Evolutionary conservation across 2,888 invertebrate species (phyloP).

Genomic region (Himalopsyche anomala): DNA sequence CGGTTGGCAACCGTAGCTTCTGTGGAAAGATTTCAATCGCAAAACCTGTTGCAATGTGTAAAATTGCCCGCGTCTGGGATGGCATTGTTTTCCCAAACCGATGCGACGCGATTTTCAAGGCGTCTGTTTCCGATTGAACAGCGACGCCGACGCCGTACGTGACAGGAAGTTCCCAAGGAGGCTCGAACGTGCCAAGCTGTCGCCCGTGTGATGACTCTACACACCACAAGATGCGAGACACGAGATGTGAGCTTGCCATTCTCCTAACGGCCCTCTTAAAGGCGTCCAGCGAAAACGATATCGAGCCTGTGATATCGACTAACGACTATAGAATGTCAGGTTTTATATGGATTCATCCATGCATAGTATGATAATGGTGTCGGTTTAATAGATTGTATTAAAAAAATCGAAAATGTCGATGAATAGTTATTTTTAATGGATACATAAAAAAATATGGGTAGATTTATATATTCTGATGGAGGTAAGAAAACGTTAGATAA

Average conservation of each 20-base stretch:
- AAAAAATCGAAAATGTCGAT: no score
- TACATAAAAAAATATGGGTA: no score
- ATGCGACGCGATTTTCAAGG: conserved; percentile 32
- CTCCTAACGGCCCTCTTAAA: background rate
- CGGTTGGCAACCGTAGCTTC: background rate
- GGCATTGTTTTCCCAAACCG: conserved; percentile 32
- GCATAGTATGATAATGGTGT: no score
- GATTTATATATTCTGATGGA: no score
- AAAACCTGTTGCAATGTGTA: conserved; percentile 36
- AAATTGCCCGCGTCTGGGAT: conserved; percentile 10
- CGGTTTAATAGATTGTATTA: no score
- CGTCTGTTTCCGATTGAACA: conserved; percentile 33
- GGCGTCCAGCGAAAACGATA: conserved; percentile 6
- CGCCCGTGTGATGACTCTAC: conserved; percentile 16
- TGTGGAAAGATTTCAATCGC: conserved; percentile 17
- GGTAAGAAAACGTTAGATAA: no score
- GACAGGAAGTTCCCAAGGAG: conserved; percentile 35
- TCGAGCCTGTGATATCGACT: background rate
- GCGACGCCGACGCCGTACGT: conserved; percentile 43
- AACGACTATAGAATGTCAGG: background rate
- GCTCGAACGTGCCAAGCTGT: conserved; percentile 32
- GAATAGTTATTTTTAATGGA: no score
- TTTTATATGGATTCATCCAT: background rate
- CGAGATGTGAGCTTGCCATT: background rate
- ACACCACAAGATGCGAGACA: background rate